These are phyloP conservation scores for Aegotheles bennettii DNA, from an alignment of 2,113 vertebrate genomes.

Conservation along the genomic window DNA sequence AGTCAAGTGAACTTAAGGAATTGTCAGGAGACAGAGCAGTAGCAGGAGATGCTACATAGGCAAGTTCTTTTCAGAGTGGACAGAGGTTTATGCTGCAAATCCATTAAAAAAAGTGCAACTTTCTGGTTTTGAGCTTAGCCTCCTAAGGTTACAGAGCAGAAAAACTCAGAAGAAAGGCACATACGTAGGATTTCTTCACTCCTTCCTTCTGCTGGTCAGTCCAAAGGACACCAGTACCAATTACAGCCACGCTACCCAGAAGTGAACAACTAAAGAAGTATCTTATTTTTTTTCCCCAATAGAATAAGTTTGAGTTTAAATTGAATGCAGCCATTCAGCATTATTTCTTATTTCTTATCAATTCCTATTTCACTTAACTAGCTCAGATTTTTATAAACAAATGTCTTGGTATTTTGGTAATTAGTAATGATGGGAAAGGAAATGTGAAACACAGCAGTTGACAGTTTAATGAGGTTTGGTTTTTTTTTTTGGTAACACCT, in stretches of 20 bases:
- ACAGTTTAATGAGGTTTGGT: slow-evolving; percentile 41
- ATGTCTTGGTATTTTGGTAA: slow-evolving; percentile 30
- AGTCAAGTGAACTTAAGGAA: not conserved
- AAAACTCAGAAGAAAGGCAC: not conserved
- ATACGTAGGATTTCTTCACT: not conserved
- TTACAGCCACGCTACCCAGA: not conserved
- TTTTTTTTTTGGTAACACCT: not conserved
- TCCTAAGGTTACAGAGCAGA: not conserved
- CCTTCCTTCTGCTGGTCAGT: not conserved
- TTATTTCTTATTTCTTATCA: slow-evolving; percentile 11
- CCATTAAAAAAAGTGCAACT: not conserved
- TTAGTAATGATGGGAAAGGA: slow-evolving; percentile 49
- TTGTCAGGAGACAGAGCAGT: not conserved
- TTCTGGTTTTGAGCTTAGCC: not conserved
- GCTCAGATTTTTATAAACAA: slow-evolving; percentile 1
- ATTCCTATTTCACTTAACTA: not conserved
- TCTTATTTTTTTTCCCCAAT: not conserved
- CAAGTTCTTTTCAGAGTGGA: not conserved
- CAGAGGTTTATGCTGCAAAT: not conserved
- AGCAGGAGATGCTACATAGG: not conserved
- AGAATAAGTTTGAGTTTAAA: not conserved
- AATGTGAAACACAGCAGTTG: slow-evolving; percentile 3
- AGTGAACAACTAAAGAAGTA: not conserved
- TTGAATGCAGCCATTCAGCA: not conserved
- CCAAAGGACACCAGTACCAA: not conserved